Percentiles rank a stretch among this genome's conserved stretches.
These are phyloP conservation scores for Upupa epops DNA, from an alignment of 2,113 vertebrate genomes.

Conservation along the genomic window DNA sequence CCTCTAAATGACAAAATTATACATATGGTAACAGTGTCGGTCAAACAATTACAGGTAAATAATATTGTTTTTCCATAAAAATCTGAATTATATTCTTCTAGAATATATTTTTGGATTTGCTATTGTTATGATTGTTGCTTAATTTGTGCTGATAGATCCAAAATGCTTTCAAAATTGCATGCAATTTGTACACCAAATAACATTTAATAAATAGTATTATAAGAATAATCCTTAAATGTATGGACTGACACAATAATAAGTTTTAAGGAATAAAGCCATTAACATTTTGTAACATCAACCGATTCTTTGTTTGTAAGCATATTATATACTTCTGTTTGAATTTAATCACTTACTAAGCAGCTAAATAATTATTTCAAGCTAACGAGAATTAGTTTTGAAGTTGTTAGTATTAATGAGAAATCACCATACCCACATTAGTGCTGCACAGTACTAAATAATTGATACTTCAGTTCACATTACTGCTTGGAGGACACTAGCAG, in stretches of 20 bases:
- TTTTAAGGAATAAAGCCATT: slow-evolving; percentile 67
- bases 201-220: no score
- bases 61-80: slow-evolving; percentile 35
- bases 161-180: not conserved
- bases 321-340: slow-evolving; percentile 61
- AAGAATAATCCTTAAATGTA: slow-evolving; percentile 34
- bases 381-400: slow-evolving; percentile 71
- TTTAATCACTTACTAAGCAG: slow-evolving; percentile 72
- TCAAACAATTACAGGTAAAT: slow-evolving; percentile 16
- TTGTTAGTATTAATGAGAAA: slow-evolving; percentile 73
- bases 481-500: slow-evolving; percentile 32
- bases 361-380: slow-evolving; percentile 75
- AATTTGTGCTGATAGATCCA: slow-evolving; percentile 3
- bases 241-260: not conserved
- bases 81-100: not conserved
- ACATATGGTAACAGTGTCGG: not conserved
- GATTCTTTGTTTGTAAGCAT: slow-evolving; percentile 52
- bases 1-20: not conserved
- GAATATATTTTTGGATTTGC: not conserved
- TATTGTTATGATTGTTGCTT: slow-evolving; percentile 34
- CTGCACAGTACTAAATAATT: slow-evolving; percentile 68
- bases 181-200: slow-evolving; percentile 21
- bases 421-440: slow-evolving; percentile 61
- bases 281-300: slow-evolving; percentile 59
- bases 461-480: slow-evolving; percentile 57